Evolutionary conservation across 2,797 vertebrate genomes (phyloP), one percentile per base, ranked within the genome.

Genomic region (Tachyglossus aculeatus): DNA sequence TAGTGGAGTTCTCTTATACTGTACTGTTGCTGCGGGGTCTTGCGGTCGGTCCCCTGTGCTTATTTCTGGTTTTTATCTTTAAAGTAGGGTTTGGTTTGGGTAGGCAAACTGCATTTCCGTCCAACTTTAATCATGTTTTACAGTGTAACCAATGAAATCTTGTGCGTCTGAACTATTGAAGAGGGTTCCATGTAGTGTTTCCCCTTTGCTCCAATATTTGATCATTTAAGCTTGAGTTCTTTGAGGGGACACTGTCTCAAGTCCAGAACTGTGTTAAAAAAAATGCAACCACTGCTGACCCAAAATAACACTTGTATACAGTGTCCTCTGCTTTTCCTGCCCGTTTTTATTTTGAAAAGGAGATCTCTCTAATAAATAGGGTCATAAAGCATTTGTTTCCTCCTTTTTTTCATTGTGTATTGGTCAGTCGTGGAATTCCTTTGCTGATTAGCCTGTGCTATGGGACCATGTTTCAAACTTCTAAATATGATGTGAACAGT

Each of bases 291-390:
- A 33, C 67, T 40, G 52, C 68, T 66, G 71, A 65, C 66, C 62
- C 53, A 15, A 25, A 31, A 25, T 29, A 14, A 65, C 50, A 62
- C 47, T 36, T 16, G 9, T 72, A 47, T 57, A 71, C 77, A 72
- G 56, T 27, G 1, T 21, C 50, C 47, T 21, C 0, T 1, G 40
- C 39, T 10, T 19, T 21, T 45, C 27, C 22, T 9, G 29, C 37
- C 21, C 15, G 65, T 80, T 84, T 86, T 71, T 85, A 78, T 19
- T 53, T 85, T 65, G 57, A 72, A 66, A 44, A 67, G 60, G 53
- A 60, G 45, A 78, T 78, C 70, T 47, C 43, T 73, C 69, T 68
- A 88, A 86, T 88, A 88, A 88, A 88, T 77, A 54, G 41, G 73
- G 62, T 87, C 67, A 58, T 77, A 36, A 66, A 52, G 52, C 62